Evolutionary conservation across 2,113 vertebrate genomes (phyloP).

Genomic region (Lophius piscatorius): DNA sequence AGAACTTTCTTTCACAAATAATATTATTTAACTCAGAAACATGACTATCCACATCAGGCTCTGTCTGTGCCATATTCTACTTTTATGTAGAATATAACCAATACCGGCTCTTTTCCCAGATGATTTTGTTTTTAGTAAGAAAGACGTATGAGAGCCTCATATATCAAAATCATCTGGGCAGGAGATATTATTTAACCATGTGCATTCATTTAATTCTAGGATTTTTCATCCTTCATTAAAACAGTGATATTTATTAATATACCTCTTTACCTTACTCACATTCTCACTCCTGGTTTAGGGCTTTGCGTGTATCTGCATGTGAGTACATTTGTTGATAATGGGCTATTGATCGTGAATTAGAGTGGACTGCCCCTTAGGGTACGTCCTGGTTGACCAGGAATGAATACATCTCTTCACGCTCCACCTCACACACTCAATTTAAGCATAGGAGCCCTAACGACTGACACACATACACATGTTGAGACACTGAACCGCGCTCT

Average conservation of each 20-base stretch:
- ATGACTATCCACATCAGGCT: slow-evolving; percentile 22
- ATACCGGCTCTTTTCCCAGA: not conserved
- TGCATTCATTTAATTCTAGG: not conserved
- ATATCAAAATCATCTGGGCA: too few relatives aligned
- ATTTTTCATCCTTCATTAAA: not conserved
- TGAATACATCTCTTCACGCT: slow-evolving; percentile 89
- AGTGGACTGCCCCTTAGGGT: slow-evolving; percentile 85
- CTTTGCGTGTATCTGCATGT: slow-evolving; percentile 25
- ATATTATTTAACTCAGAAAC: slow-evolving; percentile 35
- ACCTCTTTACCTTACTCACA: slow-evolving; percentile 12
- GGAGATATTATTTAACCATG: too few relatives aligned
- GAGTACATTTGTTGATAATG: slow-evolving; percentile 89
- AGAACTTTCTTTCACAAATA: slow-evolving; percentile 50
- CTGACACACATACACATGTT: slow-evolving; percentile 31
- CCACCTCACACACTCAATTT: slow-evolving; percentile 79
- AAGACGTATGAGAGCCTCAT: not conserved
- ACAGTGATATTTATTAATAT: not conserved
- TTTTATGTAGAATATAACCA: slow-evolving; percentile 7
- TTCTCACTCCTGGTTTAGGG: not conserved
- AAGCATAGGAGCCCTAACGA: slow-evolving; percentile 61
- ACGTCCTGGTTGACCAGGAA: slow-evolving; percentile 82
- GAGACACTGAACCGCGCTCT: slow-evolving; percentile 63
- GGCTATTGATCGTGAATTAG: slow-evolving; percentile 91
- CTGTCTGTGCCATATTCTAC: not conserved
- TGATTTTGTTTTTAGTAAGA: slow-evolving; percentile 18